Evolutionary conservation across 2,888 invertebrate genomes (phyloP).

Genomic region (Ypsolopha sequella): DNA sequence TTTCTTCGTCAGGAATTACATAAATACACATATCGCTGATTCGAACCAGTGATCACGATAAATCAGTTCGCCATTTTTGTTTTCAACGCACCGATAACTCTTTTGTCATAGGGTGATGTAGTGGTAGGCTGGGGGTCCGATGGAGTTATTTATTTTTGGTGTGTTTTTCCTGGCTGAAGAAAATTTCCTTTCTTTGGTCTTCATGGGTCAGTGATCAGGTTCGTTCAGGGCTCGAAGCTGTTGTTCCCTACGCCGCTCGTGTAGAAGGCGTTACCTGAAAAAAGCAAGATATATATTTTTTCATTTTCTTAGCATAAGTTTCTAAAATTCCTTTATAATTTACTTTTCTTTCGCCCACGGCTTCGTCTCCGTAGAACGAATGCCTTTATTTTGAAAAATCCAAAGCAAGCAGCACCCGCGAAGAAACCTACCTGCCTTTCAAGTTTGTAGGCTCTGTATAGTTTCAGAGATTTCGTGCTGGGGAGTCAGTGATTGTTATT

Average conservation of each 20-base stretch:
- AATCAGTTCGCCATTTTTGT: constrained; percentile 69
- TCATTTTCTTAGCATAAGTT: no score
- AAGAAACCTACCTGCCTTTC: no score
- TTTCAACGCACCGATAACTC: constrained; percentile 72
- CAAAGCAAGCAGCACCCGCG: no score
- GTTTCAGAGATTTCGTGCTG: no score
- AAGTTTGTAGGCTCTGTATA: no score
- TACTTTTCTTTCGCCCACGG: not conserved
- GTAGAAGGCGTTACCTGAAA: constrained; percentile 22
- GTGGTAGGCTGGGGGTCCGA: constrained; percentile 45
- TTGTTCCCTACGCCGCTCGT: constrained; percentile 10
- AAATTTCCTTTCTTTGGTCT: constrained; percentile 69
- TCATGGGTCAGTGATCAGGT: constrained; percentile 69
- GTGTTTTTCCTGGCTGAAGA: constrained; percentile 65
- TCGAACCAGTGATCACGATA: constrained; percentile 30
- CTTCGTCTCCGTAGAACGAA: not conserved
- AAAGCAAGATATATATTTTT: not conserved
- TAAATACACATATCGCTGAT: constrained; percentile 2
- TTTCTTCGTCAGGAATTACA: constrained; percentile 1
- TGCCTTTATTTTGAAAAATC: no score
- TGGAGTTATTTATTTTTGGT: constrained; percentile 70
- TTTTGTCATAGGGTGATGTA: constrained; percentile 71
- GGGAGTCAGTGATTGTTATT: no score
- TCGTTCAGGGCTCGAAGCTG: constrained; percentile 40
- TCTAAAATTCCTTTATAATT: no score